Base-by-base conservation (phyloP, 2,888 invertebrate genomes). In the Oligia fasciuncula region DNA sequence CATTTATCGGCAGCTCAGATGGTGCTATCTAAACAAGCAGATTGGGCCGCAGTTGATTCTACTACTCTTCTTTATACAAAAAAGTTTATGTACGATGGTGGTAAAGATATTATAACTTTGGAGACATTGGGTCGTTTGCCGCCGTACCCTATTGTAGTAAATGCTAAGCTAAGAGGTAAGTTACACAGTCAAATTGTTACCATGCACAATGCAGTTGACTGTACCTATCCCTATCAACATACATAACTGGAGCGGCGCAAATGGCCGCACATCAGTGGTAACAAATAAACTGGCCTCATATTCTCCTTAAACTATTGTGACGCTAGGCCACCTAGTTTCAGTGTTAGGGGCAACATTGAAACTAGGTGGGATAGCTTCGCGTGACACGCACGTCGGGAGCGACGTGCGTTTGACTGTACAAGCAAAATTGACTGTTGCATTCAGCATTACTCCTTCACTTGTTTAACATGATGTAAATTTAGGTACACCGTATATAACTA, bases 111-210 rank as follows among this genome's bases (percentile, higher is more conserved):
- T 66, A 94, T 94, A 71, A 96, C 97, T 17, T 93, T 98, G 87
- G 97, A 97, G 84, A 97, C 98, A 49, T 94, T 98, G 87, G 98
- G 98, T 40, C 97, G 98, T 35, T 93, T 98, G 65, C 98, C 98
- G 3, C 97, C 98, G 0, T 98, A 98, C 89, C 97, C 98, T 3
- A 95, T 98, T 67, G 97, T 98, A 71, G 95, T 97, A 77, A 98
- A 97, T 90, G 93, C 96, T 40, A 96, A 96, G 80, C 90, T 98
- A 77, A 88, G 97, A 93, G 97, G 98, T 98, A 88, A 51, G 3
- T 70, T 51, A 51, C 51, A 57, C 11, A 46, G 49, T 49, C 14
- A 49, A 49, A 49, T 49, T 49, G 49, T 14, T 14, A 14, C 49
- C 49, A 49, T 49, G 14, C 49, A 49, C 49, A 14, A 29, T 49